Base-by-base conservation (phyloP, 1,140 invertebrate genomes). In the Pantala flavescens region DNA sequence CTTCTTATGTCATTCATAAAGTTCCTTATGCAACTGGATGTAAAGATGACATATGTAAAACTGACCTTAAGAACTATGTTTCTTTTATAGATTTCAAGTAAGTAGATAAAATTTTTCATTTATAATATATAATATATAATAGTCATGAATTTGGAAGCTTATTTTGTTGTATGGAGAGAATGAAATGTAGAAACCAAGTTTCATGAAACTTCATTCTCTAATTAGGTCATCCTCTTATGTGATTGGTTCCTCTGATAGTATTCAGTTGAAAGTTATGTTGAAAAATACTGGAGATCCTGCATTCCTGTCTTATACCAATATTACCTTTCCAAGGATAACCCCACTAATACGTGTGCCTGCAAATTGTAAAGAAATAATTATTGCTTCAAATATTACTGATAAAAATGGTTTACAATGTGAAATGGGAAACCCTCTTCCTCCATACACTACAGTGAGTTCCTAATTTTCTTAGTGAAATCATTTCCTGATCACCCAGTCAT, bases 231-330 rank as follows among this genome's bases (percentile, higher is more conserved):
- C 28, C 9, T 36, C 28, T 5, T 36, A 36, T 16, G 71, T 76
- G n/a, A 72, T 79, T 72, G 78, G 78, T 16, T 75, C 76, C 11
- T 19, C 24, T 19, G 75, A 77, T 3, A 73, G 24, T 14, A 14
- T 79, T 9, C 23, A 63, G 21, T 23, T 79, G 19, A 73, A 76
- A 71, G 71, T 76, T 14, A 74, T 71, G 14, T 14, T 79, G 0
- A 43, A 7, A 14, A 79, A 79, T 74, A 63, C 73, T 63, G 74
- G 76, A 36, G 78, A 79, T 73, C 73, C 74, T 42, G 78, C 78
- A 2, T 78, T 76, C 72, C 72, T 76, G n/a, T 73, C 78, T 16
- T 72, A 23, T 36, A 23, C 78, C 9, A 55, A 76, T 14, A 55
- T 79, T 36, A 19, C 43, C 0, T 72, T 77, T 70, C 76, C 77